Conservation (phyloP, 2,113 vertebrate genomes). For the Ptilonorhynchus violaceus region DNA sequence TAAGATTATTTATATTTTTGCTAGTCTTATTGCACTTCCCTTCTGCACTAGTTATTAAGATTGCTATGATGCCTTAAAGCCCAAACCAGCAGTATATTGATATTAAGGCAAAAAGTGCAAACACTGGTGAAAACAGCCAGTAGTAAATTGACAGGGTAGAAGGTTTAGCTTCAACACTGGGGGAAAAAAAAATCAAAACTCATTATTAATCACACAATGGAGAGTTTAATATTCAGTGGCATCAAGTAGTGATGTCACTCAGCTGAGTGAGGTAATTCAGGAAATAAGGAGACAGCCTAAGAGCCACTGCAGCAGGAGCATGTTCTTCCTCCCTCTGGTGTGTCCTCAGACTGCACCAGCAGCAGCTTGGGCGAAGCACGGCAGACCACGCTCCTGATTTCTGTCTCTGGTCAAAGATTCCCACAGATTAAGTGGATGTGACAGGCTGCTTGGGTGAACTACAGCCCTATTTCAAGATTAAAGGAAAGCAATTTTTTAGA, state of each 20-base stretch:
- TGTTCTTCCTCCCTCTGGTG: neutral
- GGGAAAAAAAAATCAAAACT: neutral
- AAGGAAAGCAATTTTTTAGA: neutral
- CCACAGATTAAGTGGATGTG: neutral
- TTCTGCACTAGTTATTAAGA: neutral
- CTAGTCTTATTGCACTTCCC: neutral
- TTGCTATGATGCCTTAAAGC: neutral
- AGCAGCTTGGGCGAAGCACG: neutral
- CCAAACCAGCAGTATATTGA: neutral
- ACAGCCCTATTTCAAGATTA: neutral
- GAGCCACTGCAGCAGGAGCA: neutral
- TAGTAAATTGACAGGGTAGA: neutral
- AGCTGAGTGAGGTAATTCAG: neutral
- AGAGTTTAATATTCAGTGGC: neutral
- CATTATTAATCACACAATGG: accelerated
- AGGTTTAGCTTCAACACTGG: neutral
- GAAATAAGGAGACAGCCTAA: neutral
- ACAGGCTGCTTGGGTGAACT: neutral
- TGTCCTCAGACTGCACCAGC: neutral
- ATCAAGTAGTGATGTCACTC: accelerated
- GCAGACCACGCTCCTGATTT: neutral
- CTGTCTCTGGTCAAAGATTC: neutral
- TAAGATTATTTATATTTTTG: neutral
- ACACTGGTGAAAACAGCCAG: neutral
- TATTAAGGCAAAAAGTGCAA: neutral